Base-by-base conservation (phyloP, 2,888 invertebrate species). In the Eudemis profundana region DNA sequence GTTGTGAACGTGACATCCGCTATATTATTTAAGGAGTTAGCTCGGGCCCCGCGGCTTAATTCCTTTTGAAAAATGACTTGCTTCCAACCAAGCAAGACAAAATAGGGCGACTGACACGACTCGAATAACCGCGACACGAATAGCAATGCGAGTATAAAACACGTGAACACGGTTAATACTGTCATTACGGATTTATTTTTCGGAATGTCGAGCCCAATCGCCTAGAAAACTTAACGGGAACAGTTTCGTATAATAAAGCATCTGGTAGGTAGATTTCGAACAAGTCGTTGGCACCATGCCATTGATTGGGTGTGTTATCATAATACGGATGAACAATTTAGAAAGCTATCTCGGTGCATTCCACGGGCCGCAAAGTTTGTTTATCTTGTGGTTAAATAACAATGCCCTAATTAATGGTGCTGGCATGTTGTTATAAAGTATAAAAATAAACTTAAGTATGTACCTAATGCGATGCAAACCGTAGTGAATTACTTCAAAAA, bases 41-140 rank as follows among this genome's bases (percentile, higher is more conserved):
- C 68, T 69, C 61, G 57, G 68, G 69, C 66, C 72, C 68, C 62
- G 69, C 50, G 74, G 69, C 69, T 75, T 82, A 81, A 84, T 79
- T 78, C 78, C 77, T 72, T 76, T 78, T 83, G 80, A 83, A 83
- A 84, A 83, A 83, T 77, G 76, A 80, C 75, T 76, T 76, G 72
- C 72, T 67, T 53, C 71, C 69, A 71, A 57, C 70, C 69, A 67
- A 67, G 70, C 66, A 69, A 73, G 66, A 73, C 68, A 71, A 81
- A 81, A 77, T 77, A 72, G 72, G 76, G 57, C 77, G 68, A 68
- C 70, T 69, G 71, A 49, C 71, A 70, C 29, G 56, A 56, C 68
- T 70, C 42, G 72, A 77, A 79, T 78, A 76, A 77, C 69, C 69
- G 70, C 75, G 79, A 79, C 81, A 77, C 75, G 72, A 85, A 84